A percentile compares a stretch with the other conserved stretches of the same genome.
These are phyloP conservation scores for Platichthys stellatus DNA, from an alignment of 2,113 vertebrate genomes.

Conservation along the genomic window DNA sequence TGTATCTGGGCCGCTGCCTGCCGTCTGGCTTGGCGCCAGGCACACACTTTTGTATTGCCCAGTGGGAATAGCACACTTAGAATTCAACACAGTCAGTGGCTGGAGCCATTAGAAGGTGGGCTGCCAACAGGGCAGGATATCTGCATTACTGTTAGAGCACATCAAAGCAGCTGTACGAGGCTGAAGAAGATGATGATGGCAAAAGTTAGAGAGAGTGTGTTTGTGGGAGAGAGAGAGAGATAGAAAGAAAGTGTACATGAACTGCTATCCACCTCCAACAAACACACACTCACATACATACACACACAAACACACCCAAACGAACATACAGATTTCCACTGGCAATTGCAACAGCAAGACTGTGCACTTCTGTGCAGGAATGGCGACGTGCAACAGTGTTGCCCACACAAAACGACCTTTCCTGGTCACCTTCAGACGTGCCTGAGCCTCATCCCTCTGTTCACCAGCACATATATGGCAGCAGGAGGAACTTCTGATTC, in stretches of 20 bases:
- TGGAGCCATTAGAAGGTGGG: slow-evolving; percentile 58
- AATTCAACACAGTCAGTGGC: slow-evolving; percentile 52
- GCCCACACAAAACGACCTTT: slow-evolving; percentile 80
- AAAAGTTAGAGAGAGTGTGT: not conserved
- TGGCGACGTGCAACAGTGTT: slow-evolving; percentile 45
- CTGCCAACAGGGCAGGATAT: slow-evolving; percentile 34
- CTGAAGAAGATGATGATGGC: slow-evolving; percentile 11
- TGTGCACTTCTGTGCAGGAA: slow-evolving; percentile 27
- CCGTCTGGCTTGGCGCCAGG: slow-evolving; percentile 47
- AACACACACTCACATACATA: not conserved
- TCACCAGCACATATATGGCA: slow-evolving; percentile 16
- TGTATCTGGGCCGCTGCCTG: slow-evolving; percentile 54
- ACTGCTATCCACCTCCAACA: slow-evolving; percentile 36
- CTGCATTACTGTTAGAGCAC: slow-evolving; percentile 47
- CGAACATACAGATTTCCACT: slow-evolving; percentile 3
- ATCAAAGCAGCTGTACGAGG: slow-evolving; percentile 25
- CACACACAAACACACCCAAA: slow-evolving; percentile 4
- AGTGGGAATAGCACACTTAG: slow-evolving; percentile 60
- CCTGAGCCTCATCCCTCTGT: slow-evolving; percentile 39
- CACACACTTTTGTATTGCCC: slow-evolving; percentile 54
- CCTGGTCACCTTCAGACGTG: slow-evolving; percentile 83
- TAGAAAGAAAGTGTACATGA: slow-evolving; percentile 24
- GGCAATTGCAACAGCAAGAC: slow-evolving; percentile 8
- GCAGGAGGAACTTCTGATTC: slow-evolving; percentile 22
- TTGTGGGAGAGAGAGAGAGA: not conserved